Conservation (phyloP, 1,140 invertebrate genomes). For the Drosophila ironensis region DNA sequence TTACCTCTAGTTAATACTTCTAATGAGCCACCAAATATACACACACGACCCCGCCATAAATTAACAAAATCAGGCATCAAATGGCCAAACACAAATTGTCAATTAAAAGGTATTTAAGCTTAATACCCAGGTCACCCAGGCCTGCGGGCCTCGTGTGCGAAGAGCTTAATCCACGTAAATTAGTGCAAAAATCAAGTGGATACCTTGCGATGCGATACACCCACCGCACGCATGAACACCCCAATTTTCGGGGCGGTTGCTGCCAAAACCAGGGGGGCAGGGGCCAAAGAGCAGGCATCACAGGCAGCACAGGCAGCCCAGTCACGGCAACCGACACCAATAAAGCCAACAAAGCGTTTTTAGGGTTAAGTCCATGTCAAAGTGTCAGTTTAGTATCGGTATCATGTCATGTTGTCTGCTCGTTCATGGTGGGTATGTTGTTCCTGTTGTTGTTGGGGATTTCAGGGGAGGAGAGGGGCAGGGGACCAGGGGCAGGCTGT, state of each 20-base stretch:
- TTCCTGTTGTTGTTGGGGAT: conserved; percentile 9
- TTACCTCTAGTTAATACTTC: conserved; percentile 12
- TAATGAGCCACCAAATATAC: conserved; percentile 8
- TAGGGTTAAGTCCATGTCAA: conserved; percentile 82
- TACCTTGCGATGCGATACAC: conserved; percentile 40
- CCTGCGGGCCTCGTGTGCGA: not conserved
- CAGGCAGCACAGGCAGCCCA: no score
- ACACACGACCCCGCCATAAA: conserved; percentile 38
- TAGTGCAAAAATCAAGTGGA: conserved; percentile 80
- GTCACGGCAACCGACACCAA: conserved; percentile 75
- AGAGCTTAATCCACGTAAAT: conserved; percentile 77
- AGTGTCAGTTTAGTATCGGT: conserved; percentile 82
- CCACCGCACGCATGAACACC: conserved; percentile 14
- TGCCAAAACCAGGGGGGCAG: not conserved
- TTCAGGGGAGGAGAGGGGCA: no score
- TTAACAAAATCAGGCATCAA: conserved; percentile 65
- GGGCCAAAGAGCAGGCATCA: conserved; percentile 41
- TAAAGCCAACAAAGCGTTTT: conserved; percentile 81
- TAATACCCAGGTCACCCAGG: conserved; percentile 68
- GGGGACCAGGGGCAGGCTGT: not conserved
- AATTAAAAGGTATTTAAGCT: conserved; percentile 81
- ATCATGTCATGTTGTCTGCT: conserved; percentile 79
- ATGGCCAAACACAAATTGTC: conserved; percentile 71
- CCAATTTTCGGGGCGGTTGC: not conserved
- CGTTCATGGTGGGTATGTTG: conserved; percentile 24